Evolutionary conservation across 2,113 vertebrate species (phyloP), one percentile per base, ranked within the genome.

Genomic region (Dolichotis patagonum): DNA sequence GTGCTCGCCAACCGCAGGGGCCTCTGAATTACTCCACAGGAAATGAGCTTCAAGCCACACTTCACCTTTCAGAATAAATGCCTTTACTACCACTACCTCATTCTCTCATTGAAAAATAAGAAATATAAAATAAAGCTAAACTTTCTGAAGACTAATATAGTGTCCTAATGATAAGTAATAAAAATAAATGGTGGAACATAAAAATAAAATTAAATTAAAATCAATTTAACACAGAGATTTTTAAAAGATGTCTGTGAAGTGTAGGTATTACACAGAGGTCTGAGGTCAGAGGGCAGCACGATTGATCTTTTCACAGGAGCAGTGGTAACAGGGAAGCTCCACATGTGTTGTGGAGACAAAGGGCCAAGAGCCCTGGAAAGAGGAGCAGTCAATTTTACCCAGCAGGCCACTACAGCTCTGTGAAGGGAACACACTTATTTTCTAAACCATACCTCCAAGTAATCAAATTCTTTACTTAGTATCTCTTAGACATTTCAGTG

Each of bases 21-120:
- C 75, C 86, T 78, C 65, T 90, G 82, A 91, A 77, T 98, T 90
- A 87, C 56, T 93, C 92, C 81, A 9, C 71, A 46, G 35, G 63
- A 90, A 95, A 90, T 87, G 24, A 89, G 83, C 94, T 32, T 85
- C 69, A 82, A 26, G 67, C 90, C 73, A 78, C 58, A 85, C 32
- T 85, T 97, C 38, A 67, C 28, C 67, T 75, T 69, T 86, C 43
- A 87, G 65, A 56, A 88, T 43, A 94, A 95, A 65, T 84, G 19
- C 6, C 30, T 12, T 89, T 49, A 86, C 12, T 35, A 92, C 17
- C 41, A 86, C 32, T 32, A 16, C 12, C 11, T 30, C 78, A 77
- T 85, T 90, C n/a, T 91, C 89, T 46, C 46, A 82, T 5, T 78
- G 52, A 92, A 54, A 93, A 94, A 69, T 16, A 85, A 96, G 13